Evolutionary conservation across 2,113 vertebrate genomes (phyloP).

Genomic region (Pelecanus crispus): DNA sequence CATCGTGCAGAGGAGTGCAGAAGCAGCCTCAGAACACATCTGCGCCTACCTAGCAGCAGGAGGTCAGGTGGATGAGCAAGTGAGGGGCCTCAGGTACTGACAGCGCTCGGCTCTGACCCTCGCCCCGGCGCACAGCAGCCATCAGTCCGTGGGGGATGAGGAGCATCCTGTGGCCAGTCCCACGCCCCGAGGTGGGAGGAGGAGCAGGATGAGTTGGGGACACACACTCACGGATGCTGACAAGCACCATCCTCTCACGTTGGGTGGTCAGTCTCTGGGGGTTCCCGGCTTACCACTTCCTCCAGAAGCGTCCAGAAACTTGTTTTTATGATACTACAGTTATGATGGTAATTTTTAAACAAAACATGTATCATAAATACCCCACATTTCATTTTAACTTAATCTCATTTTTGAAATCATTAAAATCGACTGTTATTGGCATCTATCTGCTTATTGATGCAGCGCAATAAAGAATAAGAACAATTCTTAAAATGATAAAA

Average conservation of each 20-base stretch:
- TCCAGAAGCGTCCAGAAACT: background rate
- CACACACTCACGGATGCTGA: background rate
- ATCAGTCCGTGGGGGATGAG: rapidly evolving
- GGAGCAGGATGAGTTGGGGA: background rate
- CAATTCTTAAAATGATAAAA: background rate
- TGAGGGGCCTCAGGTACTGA: too few species aligned
- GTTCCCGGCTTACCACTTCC: slow-evolving; percentile 23
- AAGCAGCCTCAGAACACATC: background rate
- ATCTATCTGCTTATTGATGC: background rate
- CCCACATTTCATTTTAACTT: background rate
- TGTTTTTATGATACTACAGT: background rate
- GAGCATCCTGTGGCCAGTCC: background rate
- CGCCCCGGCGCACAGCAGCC: background rate
- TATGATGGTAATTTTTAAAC: background rate
- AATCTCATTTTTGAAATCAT: background rate
- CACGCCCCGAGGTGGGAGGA: rapidly evolving
- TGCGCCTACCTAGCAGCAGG: background rate
- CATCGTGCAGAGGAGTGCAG: rapidly evolving
- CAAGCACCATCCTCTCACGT: background rate
- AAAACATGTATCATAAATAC: background rate
- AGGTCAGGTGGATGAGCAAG: background rate
- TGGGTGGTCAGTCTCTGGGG: background rate
- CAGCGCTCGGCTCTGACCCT: background rate
- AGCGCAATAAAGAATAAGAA: background rate
- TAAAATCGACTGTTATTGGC: background rate